Conservation (phyloP, 2,113 vertebrate genomes). For the Gnathonemus echidnorhynchus region DNA sequence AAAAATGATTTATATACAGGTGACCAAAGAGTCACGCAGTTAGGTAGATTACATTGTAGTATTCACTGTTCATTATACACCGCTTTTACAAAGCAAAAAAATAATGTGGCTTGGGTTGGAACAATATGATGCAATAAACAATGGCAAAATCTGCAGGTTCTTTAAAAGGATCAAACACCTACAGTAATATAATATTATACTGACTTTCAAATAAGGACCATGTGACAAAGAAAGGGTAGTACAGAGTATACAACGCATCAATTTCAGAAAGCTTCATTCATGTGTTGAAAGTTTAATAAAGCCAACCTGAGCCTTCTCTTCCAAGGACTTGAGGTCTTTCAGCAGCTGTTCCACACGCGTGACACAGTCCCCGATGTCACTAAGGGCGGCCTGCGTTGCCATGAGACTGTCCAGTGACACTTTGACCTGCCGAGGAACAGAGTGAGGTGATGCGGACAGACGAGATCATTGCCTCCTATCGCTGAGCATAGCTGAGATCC, state of each 20-base stretch:
- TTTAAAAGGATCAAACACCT: neutral
- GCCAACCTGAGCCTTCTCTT: slow-evolving; percentile 77
- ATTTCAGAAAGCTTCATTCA: neutral
- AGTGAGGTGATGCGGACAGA: slow-evolving; percentile 2
- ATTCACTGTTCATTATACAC: neutral
- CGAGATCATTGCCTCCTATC: neutral
- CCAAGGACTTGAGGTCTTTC: slow-evolving; percentile 69
- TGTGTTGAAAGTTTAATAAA: neutral
- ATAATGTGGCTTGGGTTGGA: neutral
- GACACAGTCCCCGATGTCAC: slow-evolving; percentile 69
- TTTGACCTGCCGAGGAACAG: slow-evolving; percentile 66
- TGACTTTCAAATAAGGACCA: neutral
- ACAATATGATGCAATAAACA: neutral
- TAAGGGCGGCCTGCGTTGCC: slow-evolving; percentile 62
- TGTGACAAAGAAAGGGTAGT: neutral
- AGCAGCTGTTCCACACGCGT: slow-evolving; percentile 71
- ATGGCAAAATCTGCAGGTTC: neutral
- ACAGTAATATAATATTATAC: neutral
- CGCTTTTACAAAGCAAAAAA: neutral
- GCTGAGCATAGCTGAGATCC: neutral
- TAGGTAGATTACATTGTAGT: neutral
- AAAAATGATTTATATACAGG: neutral
- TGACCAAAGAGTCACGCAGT: neutral
- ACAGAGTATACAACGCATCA: neutral
- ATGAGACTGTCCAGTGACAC: slow-evolving; percentile 66